Evolutionary conservation across 2,888 invertebrate genomes (phyloP).

Genomic region (Netelia melanura): DNA sequence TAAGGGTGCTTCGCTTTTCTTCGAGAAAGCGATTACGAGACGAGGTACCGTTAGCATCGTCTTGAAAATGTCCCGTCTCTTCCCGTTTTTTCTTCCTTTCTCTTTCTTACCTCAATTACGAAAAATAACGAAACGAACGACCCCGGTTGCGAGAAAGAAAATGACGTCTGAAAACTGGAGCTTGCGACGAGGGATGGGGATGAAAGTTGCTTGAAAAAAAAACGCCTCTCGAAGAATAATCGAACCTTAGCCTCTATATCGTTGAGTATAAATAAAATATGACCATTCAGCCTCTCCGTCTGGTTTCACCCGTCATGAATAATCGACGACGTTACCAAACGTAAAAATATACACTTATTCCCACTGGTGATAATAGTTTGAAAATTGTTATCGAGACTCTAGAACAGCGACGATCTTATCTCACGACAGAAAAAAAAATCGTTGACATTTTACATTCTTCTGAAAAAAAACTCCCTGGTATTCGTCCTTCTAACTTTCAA

Average conservation of each 20-base stretch:
- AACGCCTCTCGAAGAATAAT: constrained; percentile 21
- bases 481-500: background rate
- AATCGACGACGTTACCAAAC: constrained; percentile 61
- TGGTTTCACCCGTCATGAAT: constrained; percentile 56
- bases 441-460: constrained; percentile 19
- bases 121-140: constrained; percentile 58
- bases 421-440: constrained; percentile 22
- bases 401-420: background rate
- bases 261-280: constrained; percentile 58
- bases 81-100: constrained; percentile 4
- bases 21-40: constrained; percentile 53
- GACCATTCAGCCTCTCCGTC: constrained; percentile 39
- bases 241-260: constrained; percentile 22
- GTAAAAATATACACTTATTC: constrained; percentile 51
- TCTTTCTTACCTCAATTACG: constrained; percentile 61
- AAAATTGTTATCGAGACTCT: constrained; percentile 41
- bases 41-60: constrained; percentile 60
- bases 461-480: background rate
- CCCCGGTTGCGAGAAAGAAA: constrained; percentile 27
- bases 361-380: constrained; percentile 63
- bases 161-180: background rate
- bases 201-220: constrained; percentile 45
- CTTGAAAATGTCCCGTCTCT: constrained; percentile 31
- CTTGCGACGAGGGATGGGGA: constrained; percentile 6
- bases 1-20: constrained; percentile 37